A percentile compares a stretch with the other conserved stretches of the same genome.
Conservation (phyloP, 2,888 invertebrate genomes). For the Acanthosepion lycidas region DNA sequence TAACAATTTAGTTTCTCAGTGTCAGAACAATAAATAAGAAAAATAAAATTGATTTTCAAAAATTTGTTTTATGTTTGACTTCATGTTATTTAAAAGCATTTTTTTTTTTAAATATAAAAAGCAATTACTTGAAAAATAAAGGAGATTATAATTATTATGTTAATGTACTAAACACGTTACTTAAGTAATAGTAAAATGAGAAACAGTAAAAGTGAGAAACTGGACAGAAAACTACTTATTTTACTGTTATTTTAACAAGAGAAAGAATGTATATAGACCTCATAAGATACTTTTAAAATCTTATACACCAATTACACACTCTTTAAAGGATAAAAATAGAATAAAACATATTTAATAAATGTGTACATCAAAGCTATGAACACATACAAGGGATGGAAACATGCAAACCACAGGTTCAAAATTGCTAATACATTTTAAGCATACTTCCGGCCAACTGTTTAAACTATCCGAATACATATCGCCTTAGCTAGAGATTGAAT, state of each 20-base stretch:
- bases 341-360: neutral
- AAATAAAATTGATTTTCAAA: too few species aligned
- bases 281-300: too few species aligned
- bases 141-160: too few species aligned
- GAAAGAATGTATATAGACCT: neutral
- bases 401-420: neutral
- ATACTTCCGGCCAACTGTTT: neutral
- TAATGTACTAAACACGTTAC: too few species aligned
- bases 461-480: too few species aligned
- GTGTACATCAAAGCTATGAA: neutral
- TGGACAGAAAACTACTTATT: neutral
- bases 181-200: neutral
- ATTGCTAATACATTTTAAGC: neutral
- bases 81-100: too few species aligned
- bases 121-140: too few species aligned
- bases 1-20: too few species aligned
- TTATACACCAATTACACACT: neutral
- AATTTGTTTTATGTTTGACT: too few species aligned
- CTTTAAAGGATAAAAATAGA: neutral
- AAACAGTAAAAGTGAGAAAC: neutral
- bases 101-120: too few species aligned
- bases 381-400: neutral
- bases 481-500: too few species aligned
- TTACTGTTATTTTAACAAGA: neutral
- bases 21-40: too few species aligned